Percentiles rank a stretch among this genome's conserved stretches.
phyloP scores from a whole-genome alignment of 2,888 invertebrate genomes.

The Drosophila kanekoi region DNA sequence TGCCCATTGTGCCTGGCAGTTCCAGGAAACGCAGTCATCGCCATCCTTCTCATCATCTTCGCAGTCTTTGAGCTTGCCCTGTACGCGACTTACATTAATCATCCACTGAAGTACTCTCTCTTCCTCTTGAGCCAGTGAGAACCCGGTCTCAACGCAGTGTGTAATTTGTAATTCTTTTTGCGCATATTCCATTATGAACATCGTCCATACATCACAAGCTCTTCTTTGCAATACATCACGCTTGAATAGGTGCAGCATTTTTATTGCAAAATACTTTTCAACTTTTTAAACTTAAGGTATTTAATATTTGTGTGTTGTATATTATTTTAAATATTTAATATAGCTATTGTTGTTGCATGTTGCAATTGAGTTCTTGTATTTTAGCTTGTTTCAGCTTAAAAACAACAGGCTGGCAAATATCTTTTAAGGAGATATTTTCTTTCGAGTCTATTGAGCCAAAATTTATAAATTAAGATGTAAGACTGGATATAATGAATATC shows the following conservation, averaged over 20 bases:
- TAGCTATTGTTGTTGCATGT: too few species aligned
- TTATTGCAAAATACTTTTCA: background rate
- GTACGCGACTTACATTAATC: conserved; percentile 80
- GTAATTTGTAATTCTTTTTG: conserved; percentile 74
- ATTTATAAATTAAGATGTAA: too few species aligned
- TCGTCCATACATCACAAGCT: conserved; percentile 41
- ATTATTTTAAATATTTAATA: too few species aligned
- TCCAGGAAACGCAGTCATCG: conserved; percentile 73
- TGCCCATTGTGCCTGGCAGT: conserved; percentile 66
- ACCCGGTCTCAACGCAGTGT: conserved; percentile 27
- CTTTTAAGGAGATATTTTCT: too few species aligned
- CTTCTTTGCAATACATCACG: background rate
- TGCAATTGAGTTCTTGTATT: too few species aligned
- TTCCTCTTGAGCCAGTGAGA: background rate
- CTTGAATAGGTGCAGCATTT: background rate
- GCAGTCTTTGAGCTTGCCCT: conserved; percentile 53
- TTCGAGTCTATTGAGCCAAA: too few species aligned
- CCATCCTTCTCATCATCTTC: conserved; percentile 43
- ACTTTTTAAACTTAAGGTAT: background rate
- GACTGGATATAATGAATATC: too few species aligned
- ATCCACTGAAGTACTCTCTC: conserved; percentile 54
- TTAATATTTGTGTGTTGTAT: too few species aligned
- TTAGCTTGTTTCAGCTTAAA: too few species aligned
- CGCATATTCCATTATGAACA: conserved; percentile 54
- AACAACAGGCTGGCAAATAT: too few species aligned